Percentiles rank a stretch among this genome's conserved stretches.
These are phyloP conservation scores for Plebejus anna DNA, from an alignment of 2,888 invertebrate species.

Conservation along the genomic window DNA sequence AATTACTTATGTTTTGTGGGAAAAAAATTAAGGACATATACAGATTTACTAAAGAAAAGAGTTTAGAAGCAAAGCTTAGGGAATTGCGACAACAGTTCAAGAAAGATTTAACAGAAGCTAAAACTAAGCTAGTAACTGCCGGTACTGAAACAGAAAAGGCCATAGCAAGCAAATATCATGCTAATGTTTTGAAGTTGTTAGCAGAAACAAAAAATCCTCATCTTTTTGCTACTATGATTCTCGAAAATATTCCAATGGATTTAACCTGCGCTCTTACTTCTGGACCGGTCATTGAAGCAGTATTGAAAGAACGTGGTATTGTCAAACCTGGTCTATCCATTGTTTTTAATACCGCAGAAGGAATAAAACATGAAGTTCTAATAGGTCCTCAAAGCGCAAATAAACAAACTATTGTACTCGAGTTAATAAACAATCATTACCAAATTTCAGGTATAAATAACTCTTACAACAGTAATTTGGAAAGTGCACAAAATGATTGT, in stretches of 20 bases:
- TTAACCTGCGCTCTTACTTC: slow-evolving; percentile 25
- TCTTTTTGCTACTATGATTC: slow-evolving; percentile 27
- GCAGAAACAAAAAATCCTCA: slow-evolving; percentile 22
- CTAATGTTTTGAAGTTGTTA: slow-evolving; percentile 25
- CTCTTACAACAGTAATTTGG: not conserved
- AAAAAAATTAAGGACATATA: slow-evolving; percentile 27
- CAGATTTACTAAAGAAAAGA: slow-evolving; percentile 19
- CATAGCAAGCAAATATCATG: slow-evolving; percentile 24
- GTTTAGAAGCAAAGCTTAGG: slow-evolving; percentile 5
- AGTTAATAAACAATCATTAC: slow-evolving; percentile 28
- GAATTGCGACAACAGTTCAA: slow-evolving; percentile 22
- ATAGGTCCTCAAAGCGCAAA: slow-evolving; percentile 3
- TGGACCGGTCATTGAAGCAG: slow-evolving; percentile 8
- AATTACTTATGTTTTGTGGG: slow-evolving; percentile 18
- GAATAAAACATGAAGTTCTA: slow-evolving; percentile 27
- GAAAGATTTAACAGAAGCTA: slow-evolving; percentile 17
- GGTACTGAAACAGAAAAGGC: slow-evolving; percentile 2
- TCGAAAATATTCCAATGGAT: slow-evolving; percentile 30
- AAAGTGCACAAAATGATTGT: slow-evolving; percentile 22
- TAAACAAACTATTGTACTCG: slow-evolving; percentile 1
- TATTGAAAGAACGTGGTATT: slow-evolving; percentile 21
- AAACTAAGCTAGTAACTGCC: not conserved
- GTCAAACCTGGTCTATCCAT: slow-evolving; percentile 6
- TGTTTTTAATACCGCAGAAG: slow-evolving; percentile 13
- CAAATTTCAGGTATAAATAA: not conserved